Conservation (phyloP, 2,113 vertebrate species). For the Mirounga angustirostris region DNA sequence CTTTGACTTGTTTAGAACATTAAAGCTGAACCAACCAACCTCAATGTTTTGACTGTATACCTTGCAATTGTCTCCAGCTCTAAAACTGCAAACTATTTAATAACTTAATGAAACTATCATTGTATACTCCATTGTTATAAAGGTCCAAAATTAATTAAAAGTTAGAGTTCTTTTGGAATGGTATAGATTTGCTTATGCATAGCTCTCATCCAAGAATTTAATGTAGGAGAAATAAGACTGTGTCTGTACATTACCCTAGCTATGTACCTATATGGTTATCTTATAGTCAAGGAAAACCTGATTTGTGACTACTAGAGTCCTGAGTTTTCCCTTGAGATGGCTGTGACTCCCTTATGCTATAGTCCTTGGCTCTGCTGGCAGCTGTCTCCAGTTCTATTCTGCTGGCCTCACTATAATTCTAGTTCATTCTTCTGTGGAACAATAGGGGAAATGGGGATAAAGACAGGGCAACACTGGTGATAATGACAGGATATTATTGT, state of each 20-base stretch:
- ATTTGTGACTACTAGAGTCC: background rate
- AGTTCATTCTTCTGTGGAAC: background rate
- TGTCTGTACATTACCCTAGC: background rate
- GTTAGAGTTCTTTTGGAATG: slow-evolving; percentile 2
- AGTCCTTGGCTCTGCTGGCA: background rate
- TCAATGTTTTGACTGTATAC: background rate
- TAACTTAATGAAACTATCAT: background rate
- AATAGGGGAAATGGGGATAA: background rate
- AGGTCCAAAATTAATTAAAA: slow-evolving; percentile 5
- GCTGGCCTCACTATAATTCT: background rate
- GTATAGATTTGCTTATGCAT: background rate
- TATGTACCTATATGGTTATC: background rate
- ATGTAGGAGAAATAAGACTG: background rate
- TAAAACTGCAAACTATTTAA: background rate
- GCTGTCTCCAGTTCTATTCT: background rate
- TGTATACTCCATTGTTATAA: background rate
- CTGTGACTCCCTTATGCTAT: background rate
- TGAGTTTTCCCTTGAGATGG: background rate
- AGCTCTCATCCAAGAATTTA: background rate
- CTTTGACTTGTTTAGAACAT: background rate
- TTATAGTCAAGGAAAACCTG: background rate
- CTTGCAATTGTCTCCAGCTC: background rate
- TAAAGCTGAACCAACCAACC: background rate
- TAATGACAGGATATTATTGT: background rate
- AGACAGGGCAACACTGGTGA: background rate